These are phyloP conservation scores for Xiphophorus hellerii DNA, from an alignment of 2,113 vertebrate species.

Conservation along the genomic window DNA sequence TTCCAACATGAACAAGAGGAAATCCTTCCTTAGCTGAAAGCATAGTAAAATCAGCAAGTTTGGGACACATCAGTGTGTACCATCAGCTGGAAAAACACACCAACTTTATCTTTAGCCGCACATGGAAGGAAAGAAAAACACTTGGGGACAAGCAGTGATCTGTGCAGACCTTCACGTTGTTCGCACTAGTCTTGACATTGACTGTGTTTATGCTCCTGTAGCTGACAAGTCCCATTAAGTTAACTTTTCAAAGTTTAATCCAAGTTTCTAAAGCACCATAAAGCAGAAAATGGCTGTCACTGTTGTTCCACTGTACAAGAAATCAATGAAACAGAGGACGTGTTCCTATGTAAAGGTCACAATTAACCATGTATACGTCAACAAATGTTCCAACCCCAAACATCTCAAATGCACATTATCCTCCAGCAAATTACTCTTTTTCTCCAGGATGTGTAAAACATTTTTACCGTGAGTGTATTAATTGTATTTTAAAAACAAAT, in stretches of 20 bases:
- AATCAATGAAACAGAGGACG: constrained; percentile 33
- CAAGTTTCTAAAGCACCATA: background rate
- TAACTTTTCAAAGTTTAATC: background rate
- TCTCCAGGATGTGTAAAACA: background rate
- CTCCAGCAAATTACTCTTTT: background rate
- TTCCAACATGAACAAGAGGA: constrained; percentile 75
- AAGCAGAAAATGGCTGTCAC: background rate
- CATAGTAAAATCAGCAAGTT: constrained; percentile 47
- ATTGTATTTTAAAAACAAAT: background rate
- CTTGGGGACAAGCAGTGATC: constrained; percentile 29
- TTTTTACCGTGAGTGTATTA: background rate
- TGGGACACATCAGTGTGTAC: constrained; percentile 30
- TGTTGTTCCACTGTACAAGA: background rate
- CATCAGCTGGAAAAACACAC: constrained; percentile 68
- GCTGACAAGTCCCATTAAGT: constrained; percentile 16
- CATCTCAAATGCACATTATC: background rate
- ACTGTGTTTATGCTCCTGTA: constrained; percentile 38
- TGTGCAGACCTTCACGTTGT: constrained; percentile 47
- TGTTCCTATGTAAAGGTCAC: constrained; percentile 5
- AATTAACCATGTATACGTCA: background rate
- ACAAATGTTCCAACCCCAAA: background rate
- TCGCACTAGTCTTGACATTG: constrained; percentile 65
- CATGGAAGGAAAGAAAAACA: constrained; percentile 62
- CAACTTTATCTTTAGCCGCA: constrained; percentile 68
- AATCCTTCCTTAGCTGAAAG: constrained; percentile 76